Evolutionary conservation across 2,888 invertebrate genomes (phyloP), one percentile per base, ranked within the genome.

Genomic region (Biston betularia): DNA sequence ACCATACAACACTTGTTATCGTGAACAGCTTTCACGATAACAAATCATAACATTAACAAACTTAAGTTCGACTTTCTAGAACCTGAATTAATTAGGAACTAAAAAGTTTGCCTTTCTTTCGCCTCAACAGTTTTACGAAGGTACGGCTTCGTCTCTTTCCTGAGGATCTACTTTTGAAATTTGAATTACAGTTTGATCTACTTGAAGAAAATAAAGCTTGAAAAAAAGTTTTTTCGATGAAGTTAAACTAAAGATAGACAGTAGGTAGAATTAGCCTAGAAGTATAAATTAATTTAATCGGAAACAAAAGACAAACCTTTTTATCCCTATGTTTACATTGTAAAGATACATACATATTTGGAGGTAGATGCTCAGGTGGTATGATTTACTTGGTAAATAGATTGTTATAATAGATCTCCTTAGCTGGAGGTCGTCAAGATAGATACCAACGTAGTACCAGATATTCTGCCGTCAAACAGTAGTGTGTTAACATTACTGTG

Each of bases 71-170:
- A 15, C 46, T 48, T 59, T 34, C 14, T 50, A 50, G 59, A 60
- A 52, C 42, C 44, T 44, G 14, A 55, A 45, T 35, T 55, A 55
- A 55, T 59, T 55, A 60, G 42, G 48, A 48, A 54, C 54, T 34
- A 14, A 15, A 53, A 14, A 35, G 35, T 55, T 49, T 52, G 7
- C 44, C 34, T 60, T 60, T 59, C 58, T 50, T 60, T 45, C 33
- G 14, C 44, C 44, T 44, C 24, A 33, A 52, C 34, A 44, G 34
- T 52, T 52, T 42, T 35, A 52, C 35, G 48, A 49, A 35, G 35
- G 14, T 8, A 52, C 12, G 35, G 9, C 42, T 40, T 54, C 10
- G 52, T 52, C 9, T 38, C 9, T 14, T 24, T 9, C 6, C 11
- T 33, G n/a, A 14, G n/a, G 35, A 52, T 35, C 35, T 38, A 52